Evolutionary conservation across 2,113 vertebrate genomes (phyloP), one percentile per base, ranked within the genome.

Genomic region (Prinia subflava): DNA sequence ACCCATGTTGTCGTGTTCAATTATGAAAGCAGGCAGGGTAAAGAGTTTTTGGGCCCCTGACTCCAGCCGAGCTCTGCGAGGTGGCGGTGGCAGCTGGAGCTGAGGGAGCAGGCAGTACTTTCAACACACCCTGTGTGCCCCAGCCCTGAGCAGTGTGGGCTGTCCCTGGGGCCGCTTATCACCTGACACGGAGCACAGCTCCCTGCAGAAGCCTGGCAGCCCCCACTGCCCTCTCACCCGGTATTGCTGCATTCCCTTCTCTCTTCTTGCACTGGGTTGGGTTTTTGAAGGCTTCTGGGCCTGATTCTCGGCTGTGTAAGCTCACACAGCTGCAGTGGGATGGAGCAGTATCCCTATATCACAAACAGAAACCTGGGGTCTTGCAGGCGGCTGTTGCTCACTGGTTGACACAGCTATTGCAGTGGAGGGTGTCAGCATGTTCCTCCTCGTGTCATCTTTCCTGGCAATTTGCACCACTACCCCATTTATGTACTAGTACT

Each of bases 51-150:
- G 30, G 50, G 44, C 3, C 28, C 0, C 0, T 25, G 57, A 52
- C 42, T 31, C 23, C 30, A 52, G 71, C 53, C 63, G 2, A 6
- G 90, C 56, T 50, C 63, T 13, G 23, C 0, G 0, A 70, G 75
- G 55, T 0, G 0, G 20, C 0, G 4, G 39, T 33, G 27, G 15
- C 8, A 52, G 9, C 33, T 23, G 76, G 31, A 42, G 65, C 47
- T 31, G 15, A 12, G 14, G 37, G 50, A 75, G n/a, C 4, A 1
- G 55, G 60, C 0, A 1, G 18, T n/a, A 79, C 65, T 75, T 44
- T 39, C 74, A 35, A 5, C 11, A 50, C 31, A 6, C 1, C 31
- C 56, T 0, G 6, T 12, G 24, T 28, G 7, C 18, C 39, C 41
- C 60, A 68, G 52, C n/a, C 46, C 53, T 21, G 47, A 59, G 68